phyloP scores from a whole-genome alignment of 2,888 invertebrate genomes.

The Coremacera marginata region DNA sequence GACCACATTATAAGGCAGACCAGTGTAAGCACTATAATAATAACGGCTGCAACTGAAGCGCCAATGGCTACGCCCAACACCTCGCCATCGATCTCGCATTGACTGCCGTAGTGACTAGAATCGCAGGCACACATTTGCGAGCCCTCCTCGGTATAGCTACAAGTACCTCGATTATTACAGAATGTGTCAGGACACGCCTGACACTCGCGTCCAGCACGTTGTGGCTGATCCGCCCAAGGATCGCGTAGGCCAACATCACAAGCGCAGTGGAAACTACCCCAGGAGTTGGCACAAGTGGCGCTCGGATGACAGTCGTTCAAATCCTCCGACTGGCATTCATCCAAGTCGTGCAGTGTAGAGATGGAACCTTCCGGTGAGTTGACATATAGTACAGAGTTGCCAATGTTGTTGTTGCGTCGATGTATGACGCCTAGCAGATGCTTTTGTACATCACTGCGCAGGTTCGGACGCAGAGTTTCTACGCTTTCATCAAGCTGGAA shows the following conservation, averaged over 20 bases:
- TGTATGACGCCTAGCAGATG: slow-evolving; percentile 87
- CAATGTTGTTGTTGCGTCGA: slow-evolving; percentile 87
- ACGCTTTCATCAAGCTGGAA: slow-evolving; percentile 79
- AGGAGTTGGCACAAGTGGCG: slow-evolving; percentile 84
- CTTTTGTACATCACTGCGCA: slow-evolving; percentile 83
- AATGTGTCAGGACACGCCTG: slow-evolving; percentile 81
- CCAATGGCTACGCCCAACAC: slow-evolving; percentile 92
- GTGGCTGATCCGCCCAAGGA: slow-evolving; percentile 77
- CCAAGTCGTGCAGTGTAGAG: slow-evolving; percentile 82
- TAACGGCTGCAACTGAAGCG: slow-evolving; percentile 87
- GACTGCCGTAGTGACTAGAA: slow-evolving; percentile 85
- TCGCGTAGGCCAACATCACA: slow-evolving; percentile 84
- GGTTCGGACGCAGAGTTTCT: slow-evolving; percentile 77
- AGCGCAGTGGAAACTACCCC: slow-evolving; percentile 80
- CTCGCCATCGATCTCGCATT: slow-evolving; percentile 93
- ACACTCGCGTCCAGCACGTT: slow-evolving; percentile 81
- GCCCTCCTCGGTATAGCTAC: slow-evolving; percentile 78
- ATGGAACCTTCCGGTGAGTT: slow-evolving; percentile 85
- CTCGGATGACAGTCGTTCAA: slow-evolving; percentile 87
- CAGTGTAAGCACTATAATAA: slow-evolving; percentile 88
- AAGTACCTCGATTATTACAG: slow-evolving; percentile 89
- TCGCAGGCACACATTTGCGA: slow-evolving; percentile 75
- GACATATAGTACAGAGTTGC: slow-evolving; percentile 87
- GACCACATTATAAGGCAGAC: slow-evolving; percentile 93
- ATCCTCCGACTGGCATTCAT: slow-evolving; percentile 86